phyloP scores from a whole-genome alignment of 2,113 vertebrate genomes.

The Guaruba guarouba region DNA sequence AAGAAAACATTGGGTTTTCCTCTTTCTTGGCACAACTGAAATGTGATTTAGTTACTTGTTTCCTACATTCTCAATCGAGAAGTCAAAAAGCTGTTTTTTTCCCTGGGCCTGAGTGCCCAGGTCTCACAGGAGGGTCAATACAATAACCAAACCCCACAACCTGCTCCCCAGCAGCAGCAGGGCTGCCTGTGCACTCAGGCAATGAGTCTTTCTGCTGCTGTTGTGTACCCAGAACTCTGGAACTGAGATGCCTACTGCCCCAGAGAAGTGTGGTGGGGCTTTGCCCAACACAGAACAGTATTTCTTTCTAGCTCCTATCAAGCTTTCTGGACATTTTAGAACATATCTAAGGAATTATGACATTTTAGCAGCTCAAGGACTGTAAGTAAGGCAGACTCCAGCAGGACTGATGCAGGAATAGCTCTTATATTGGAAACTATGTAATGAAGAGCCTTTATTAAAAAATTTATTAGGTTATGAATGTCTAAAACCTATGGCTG shows the following conservation, averaged over 20 bases:
- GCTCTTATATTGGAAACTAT: background rate
- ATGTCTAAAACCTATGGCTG: background rate
- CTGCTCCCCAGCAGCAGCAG: background rate
- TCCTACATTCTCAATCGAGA: background rate
- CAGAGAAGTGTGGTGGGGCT: background rate
- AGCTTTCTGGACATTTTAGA: background rate
- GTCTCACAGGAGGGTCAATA: background rate
- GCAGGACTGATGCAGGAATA: background rate
- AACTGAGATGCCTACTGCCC: background rate
- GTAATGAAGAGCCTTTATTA: background rate
- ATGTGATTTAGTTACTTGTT: background rate
- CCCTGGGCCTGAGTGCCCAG: background rate
- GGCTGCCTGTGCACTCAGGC: background rate
- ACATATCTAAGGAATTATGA: background rate
- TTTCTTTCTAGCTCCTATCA: background rate
- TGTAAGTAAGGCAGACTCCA: background rate
- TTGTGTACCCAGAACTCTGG: background rate
- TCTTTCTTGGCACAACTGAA: background rate
- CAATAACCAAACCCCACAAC: background rate
- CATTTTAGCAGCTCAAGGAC: background rate
- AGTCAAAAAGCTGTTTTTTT: background rate
- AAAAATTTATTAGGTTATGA: background rate
- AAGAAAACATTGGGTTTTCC: background rate
- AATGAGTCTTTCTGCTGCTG: background rate
- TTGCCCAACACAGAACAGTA: background rate